phyloP scores from a whole-genome alignment of 2,888 invertebrate genomes.

The Drosophila demipolita region DNA sequence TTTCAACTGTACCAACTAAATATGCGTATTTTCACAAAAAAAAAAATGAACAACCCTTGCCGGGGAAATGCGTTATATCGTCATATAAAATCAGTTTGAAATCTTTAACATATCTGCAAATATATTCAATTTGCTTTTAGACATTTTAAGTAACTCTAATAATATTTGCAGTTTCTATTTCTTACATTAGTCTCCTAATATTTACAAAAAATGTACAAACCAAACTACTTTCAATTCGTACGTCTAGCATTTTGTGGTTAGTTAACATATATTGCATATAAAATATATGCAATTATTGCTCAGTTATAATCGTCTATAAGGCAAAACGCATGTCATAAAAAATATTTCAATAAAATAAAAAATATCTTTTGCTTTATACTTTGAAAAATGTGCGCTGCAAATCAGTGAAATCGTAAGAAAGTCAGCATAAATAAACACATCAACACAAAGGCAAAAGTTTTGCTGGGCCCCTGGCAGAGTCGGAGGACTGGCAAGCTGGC shows the following conservation, averaged over 20 bases:
- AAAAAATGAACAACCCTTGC: not conserved
- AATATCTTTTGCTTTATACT: conserved; percentile 2
- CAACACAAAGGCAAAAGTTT: conserved; percentile 74
- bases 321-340: conserved; percentile 11
- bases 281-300: not conserved
- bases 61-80: not conserved
- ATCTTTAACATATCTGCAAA: not conserved
- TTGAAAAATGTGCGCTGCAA: conserved; percentile 32
- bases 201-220: not conserved
- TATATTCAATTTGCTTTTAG: not conserved
- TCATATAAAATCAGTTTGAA: not conserved
- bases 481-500: conserved; percentile 16
- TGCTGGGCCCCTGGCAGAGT: conserved; percentile 39
- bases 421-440: conserved; percentile 74
- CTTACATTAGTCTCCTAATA: not conserved
- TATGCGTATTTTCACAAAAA: not conserved
- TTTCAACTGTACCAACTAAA: conserved; percentile 7
- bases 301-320: not conserved
- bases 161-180: not conserved
- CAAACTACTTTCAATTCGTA: not conserved
- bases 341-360: conserved; percentile 17
- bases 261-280: not conserved
- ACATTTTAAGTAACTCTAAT: not conserved
- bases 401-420: conserved; percentile 62
- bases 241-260: not conserved